Percentiles rank a stretch among this genome's conserved stretches.
phyloP scores from a whole-genome alignment of 2,797 vertebrate genomes.

The Eospalax fontanierii region DNA sequence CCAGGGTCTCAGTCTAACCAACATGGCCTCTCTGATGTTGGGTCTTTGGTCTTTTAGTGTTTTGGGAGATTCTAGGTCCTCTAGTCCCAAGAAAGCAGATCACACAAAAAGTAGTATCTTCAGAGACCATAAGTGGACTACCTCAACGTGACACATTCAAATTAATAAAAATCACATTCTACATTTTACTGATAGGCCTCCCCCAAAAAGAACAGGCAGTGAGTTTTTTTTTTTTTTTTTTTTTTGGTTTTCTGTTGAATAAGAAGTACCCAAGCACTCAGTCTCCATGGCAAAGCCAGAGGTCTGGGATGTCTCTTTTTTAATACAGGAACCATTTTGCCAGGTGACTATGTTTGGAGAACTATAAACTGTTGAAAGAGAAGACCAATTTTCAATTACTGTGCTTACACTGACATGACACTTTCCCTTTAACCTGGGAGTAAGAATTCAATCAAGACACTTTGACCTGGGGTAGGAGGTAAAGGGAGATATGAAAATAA shows the following conservation, averaged over 20 bases:
- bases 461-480: neutral
- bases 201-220: neutral
- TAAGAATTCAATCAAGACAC: neutral
- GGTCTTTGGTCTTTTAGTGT: neutral
- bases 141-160: conserved; percentile 11
- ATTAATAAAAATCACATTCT: neutral
- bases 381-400: neutral
- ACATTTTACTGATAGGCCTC: neutral
- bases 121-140: conserved; percentile 10
- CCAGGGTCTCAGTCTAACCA: neutral
- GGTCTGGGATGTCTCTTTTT: neutral
- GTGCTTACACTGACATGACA: neutral
- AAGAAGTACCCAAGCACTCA: neutral
- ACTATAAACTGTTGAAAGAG: neutral
- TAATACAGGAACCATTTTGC: rapidly evolving
- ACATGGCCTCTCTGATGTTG: neutral
- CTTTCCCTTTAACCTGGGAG: neutral
- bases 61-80: neutral
- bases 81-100: neutral
- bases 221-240: neutral
- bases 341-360: neutral
- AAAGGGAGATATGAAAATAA: neutral
- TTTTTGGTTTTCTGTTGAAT: neutral
- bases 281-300: neutral
- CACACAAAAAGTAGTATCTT: conserved; percentile 39